Evolutionary conservation across 1,140 invertebrate species (phyloP).

Genomic region (Ruditapes philippinarum): DNA sequence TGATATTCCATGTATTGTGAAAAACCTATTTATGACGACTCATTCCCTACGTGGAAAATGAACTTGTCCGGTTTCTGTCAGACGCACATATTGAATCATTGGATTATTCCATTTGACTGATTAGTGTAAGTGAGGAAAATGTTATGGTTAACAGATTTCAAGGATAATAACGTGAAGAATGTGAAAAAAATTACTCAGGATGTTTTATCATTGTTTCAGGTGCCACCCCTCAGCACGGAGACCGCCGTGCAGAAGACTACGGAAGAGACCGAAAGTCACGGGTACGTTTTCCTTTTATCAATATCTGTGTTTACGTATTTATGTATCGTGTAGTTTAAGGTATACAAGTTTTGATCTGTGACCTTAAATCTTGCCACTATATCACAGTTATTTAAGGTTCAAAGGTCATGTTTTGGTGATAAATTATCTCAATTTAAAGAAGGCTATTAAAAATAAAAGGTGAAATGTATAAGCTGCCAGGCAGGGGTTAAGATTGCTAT

Average conservation of each 20-base stretch:
- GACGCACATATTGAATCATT: neutral
- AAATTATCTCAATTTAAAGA: too few species aligned
- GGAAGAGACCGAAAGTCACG: neutral
- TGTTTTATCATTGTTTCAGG: conserved; percentile 58
- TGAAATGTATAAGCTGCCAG: neutral
- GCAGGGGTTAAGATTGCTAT: neutral
- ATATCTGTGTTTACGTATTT: too few species aligned
- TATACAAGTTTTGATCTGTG: neutral
- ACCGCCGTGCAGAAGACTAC: neutral
- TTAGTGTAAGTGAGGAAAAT: conserved; percentile 38
- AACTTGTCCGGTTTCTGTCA: neutral
- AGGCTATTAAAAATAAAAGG: neutral
- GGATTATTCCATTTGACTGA: conserved; percentile 14
- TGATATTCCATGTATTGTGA: too few species aligned
- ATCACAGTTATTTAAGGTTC: neutral
- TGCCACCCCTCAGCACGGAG: neutral
- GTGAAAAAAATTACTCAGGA: conserved; percentile 59
- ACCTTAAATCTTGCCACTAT: too few species aligned
- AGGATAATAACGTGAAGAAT: conserved; percentile 42
- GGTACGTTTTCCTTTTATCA: conserved; percentile 5
- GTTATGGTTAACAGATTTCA: conserved; percentile 56
- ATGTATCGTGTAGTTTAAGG: neutral
- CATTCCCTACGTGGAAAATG: neutral
- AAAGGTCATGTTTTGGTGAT: neutral
- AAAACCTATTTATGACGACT: too few species aligned